Base-by-base conservation (phyloP, 2,797 vertebrate species). In the Alca torda region DNA sequence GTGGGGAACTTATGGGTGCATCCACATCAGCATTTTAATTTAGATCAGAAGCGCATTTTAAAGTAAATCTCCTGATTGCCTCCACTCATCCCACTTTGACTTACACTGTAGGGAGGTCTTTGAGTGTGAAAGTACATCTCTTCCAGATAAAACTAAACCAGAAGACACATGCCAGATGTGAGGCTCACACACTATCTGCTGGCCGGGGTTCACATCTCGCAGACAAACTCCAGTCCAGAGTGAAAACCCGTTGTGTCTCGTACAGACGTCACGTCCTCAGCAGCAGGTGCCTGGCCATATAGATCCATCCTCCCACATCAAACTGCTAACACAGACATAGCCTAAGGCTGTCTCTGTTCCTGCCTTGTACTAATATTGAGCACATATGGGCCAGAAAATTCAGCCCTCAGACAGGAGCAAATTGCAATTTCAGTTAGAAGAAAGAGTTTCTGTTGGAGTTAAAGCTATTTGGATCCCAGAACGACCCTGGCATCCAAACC, bases 1-100 rank as follows among this genome's bases (percentile, higher is more conserved):
- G n/a, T 6, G 26, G 24, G 19, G 16, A 65, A 60, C n/a, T 28
- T 46, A 18, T 0, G 1, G 57, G 46, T 54, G 5, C 41, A 37
- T 37, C 16, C 24, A 39, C 24, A 37, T 13, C n/a, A 59, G 25
- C 30, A 13, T 16, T 35, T 63, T 46, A 28, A 57, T 56, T 61
- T 43, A 48, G 21, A 63, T 39, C 37, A 17, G 8, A 61, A 73
- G 26, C 18, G 16, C 35, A 10, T 19, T 92, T 54, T 43, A 35
- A 73, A 67, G 8, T 60, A 60, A 50, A 46, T 60, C 18, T 67
- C 54, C 35, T 11, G 12, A 46, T 48, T 46, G 65, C 0, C 26
- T 69, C 43, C 30, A 19, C 48, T n/a, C 60, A 61, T 5, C 17
- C 16, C 41, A 26, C n/a, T 84, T 56, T 41, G 31, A 2, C 23